Conservation (phyloP, 2,113 vertebrate species). For the Varanus salvator region DNA sequence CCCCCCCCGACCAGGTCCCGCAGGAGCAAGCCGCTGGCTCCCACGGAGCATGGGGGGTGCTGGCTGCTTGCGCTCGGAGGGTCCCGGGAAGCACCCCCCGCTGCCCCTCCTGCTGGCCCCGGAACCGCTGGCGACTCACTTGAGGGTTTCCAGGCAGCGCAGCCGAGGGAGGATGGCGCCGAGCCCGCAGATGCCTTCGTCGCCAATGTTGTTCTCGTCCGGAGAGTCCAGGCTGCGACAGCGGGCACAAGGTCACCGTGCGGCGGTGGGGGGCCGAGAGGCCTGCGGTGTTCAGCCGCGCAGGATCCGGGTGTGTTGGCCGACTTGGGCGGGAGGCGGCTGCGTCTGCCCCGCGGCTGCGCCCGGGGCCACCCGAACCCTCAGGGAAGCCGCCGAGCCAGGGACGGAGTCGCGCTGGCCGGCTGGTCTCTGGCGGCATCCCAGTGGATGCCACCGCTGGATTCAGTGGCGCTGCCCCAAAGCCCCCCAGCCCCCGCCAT, state of each 20-base stretch:
- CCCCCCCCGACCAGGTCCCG: no score
- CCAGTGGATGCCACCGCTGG: no score
- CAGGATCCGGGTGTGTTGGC: no score
- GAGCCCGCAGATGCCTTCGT: conserved; percentile 83
- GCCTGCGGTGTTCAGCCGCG: no score
- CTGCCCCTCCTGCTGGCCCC: no score
- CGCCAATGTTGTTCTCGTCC: conserved; percentile 87
- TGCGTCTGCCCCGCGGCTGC: no score
- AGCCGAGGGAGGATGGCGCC: conserved; percentile 80
- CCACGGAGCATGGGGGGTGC: not conserved
- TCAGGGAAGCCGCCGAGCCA: not conserved
- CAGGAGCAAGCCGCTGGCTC: not conserved
- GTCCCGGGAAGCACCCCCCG: no score
- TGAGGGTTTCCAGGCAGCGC: conserved; percentile 85
- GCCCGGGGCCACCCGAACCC: no score
- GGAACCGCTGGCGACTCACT: conserved; percentile 80
- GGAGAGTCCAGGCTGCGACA: conserved; percentile 84
- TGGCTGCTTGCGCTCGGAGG: not conserved
- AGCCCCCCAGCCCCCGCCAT: not conserved
- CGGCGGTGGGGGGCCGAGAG: no score
- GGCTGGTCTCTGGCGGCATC: not conserved
- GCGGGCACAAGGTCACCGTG: not conserved
- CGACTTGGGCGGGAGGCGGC: no score
- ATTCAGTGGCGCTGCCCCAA: no score
- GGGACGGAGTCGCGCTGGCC: not conserved